Base-by-base conservation (phyloP, 2,888 invertebrate genomes). In the Galerucella pusilla region DNA sequence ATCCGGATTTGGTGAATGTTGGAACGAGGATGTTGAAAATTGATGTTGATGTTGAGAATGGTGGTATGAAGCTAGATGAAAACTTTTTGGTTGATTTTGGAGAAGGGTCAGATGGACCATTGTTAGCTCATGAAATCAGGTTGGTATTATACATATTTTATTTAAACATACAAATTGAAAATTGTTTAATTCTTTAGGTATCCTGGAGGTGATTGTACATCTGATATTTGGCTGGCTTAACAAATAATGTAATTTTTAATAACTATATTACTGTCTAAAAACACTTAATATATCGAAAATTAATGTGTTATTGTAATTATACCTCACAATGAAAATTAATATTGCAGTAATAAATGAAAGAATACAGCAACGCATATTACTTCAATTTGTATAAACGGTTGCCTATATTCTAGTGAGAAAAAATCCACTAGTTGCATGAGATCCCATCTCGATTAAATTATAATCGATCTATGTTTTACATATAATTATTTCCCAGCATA, bases 131-230 rank as follows among this genome's bases (percentile, higher is more conserved):
- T 87, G 99, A 99, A 89, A 97, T 98, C 92, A 93, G 98, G 93
- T 92, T 86, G 65, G 60, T 65, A 59, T 57, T 14, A n/a, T 20
- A 20, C 20, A 20, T 20, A 49, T 4, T 7, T 14, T 49, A 14
- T 66, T 66, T 14, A 25, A 11, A 42, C 46, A 12, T 12, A 46
- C 4, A 46, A n/a, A 45, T 45, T 45, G 35, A 35, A 35, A 35
- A 35, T 28, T 9, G 6, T 12, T 10, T 1, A 59, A 69, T 65
- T 74, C 85, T 88, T 45, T 85, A 92, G 94, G 84, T 98, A 97
- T 87, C 97, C 97, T 2, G 98, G 97, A n/a, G 98, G 98, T 42
- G 98, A 98, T 87, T 97, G 97, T 85, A 96, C 97, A 3, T 97
- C 97, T 0, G 98, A 98, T 83, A 98, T 98, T 88, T 97, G 96